Evolutionary conservation across 2,888 invertebrate genomes (phyloP).

Genomic region (Acleris cristana): DNA sequence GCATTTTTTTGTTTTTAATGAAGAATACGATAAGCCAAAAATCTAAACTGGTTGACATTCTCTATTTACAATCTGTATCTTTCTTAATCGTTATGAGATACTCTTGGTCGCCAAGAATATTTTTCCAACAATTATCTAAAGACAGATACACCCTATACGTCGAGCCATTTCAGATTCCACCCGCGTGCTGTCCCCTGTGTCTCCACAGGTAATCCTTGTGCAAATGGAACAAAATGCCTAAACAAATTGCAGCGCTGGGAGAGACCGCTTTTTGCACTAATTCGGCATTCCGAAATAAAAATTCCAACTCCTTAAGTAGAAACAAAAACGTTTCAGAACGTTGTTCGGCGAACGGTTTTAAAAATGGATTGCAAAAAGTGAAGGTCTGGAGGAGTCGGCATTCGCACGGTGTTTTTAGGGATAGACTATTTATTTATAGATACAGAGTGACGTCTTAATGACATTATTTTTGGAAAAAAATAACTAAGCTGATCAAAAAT

Average conservation of each 20-base stretch:
- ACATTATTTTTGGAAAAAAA: too few species aligned
- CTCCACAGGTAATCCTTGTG: slow-evolving; percentile 45
- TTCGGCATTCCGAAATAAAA: slow-evolving; percentile 84
- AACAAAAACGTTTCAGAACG: slow-evolving; percentile 65
- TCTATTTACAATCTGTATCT: neutral
- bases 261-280: slow-evolving; percentile 80
- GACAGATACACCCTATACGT: slow-evolving; percentile 57
- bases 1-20: too few species aligned
- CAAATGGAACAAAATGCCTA: slow-evolving; percentile 80
- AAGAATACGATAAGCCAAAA: too few species aligned
- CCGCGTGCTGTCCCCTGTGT: slow-evolving; percentile 53
- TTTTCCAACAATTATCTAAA: slow-evolving; percentile 2
- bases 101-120: neutral
- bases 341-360: slow-evolving; percentile 62
- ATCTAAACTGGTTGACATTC: too few species aligned
- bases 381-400: slow-evolving; percentile 56
- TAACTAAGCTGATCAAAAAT: too few species aligned
- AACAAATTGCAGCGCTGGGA: slow-evolving; percentile 80
- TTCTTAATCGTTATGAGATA: too few species aligned
- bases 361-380: slow-evolving; percentile 56
- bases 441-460: neutral
- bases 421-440: neutral
- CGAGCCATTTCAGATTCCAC: slow-evolving; percentile 68
- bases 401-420: slow-evolving; percentile 37
- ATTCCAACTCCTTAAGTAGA: slow-evolving; percentile 77